phyloP scores from a whole-genome alignment of 1,140 invertebrate genomes.

The Telenomus remus region DNA sequence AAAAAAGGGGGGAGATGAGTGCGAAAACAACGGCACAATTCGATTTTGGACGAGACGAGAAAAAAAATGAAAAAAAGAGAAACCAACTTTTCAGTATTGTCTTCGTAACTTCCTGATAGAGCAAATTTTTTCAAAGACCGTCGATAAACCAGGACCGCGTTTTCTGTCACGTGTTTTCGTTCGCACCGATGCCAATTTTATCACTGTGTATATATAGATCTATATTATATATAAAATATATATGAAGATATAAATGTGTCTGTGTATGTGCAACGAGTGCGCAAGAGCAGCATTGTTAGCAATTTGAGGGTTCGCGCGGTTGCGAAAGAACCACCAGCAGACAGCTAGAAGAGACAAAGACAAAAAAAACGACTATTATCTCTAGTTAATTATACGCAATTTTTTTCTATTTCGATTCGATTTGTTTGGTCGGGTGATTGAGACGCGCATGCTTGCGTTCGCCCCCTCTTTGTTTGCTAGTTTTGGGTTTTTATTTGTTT shows the following conservation, averaged over 20 bases:
- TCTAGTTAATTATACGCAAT: conserved; percentile 31
- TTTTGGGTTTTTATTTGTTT: conserved; percentile 12
- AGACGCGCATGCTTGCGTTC: conserved; percentile 24
- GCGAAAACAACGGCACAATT: conserved; percentile 5
- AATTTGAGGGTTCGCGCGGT: conserved; percentile 30
- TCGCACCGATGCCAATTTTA: conserved; percentile 61
- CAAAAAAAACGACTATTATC: conserved; percentile 22
- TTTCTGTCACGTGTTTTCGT: conserved; percentile 61
- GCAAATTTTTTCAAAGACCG: conserved; percentile 15
- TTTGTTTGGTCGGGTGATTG: conserved; percentile 24
- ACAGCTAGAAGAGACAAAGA: conserved; percentile 7
- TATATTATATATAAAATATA: conserved; percentile 52
- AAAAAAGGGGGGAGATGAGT: conserved; percentile 24
- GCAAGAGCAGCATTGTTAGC: conserved; percentile 38
- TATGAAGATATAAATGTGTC: conserved; percentile 48
- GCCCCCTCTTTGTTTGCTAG: conserved; percentile 16
- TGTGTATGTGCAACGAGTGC: conserved; percentile 45
- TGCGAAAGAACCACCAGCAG: neutral
- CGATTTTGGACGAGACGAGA: neutral
- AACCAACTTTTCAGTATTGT: conserved; percentile 48
- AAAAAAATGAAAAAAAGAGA: no score
- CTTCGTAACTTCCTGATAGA: conserved; percentile 34
- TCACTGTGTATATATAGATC: conserved; percentile 58
- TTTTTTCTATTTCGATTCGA: conserved; percentile 5
- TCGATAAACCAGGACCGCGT: conserved; percentile 55